A percentile compares a stretch with the other conserved stretches of the same genome.
phyloP scores from a whole-genome alignment of 2,113 vertebrate genomes.

The Ceyx cyanopectus region DNA sequence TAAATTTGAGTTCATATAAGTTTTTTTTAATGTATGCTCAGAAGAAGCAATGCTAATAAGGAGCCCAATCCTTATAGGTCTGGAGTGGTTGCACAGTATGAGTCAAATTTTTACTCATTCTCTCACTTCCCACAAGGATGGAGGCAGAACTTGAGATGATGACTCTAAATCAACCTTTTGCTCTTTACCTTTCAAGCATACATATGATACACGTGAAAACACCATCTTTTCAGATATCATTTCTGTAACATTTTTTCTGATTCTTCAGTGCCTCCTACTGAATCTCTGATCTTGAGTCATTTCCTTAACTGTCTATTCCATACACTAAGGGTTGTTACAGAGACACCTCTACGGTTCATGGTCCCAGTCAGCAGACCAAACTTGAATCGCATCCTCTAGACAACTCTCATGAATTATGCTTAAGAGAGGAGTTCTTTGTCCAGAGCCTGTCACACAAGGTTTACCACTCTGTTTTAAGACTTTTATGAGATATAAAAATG shows the following conservation, averaged over 20 bases:
- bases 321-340: not conserved
- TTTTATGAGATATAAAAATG: not conserved
- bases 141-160: not conserved
- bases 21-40: slow-evolving; percentile 4
- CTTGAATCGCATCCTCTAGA: not conserved
- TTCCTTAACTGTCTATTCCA: not conserved
- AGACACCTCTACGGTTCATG: not conserved
- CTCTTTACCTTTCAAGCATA: not conserved
- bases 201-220: not conserved
- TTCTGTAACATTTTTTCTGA: not conserved
- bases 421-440: not conserved
- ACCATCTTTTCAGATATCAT: not conserved
- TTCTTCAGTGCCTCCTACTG: not conserved
- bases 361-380: accelerated
- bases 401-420: not conserved
- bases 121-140: not conserved
- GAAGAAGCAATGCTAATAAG: not conserved
- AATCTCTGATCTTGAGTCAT: not conserved
- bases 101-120: not conserved
- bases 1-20: slow-evolving; percentile 23
- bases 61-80: not conserved
- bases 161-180: not conserved
- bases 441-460: not conserved
- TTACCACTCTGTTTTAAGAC: not conserved
- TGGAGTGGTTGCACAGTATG: not conserved